phyloP scores from a whole-genome alignment of 2,797 vertebrate genomes.

The Etheostoma nigrum region DNA sequence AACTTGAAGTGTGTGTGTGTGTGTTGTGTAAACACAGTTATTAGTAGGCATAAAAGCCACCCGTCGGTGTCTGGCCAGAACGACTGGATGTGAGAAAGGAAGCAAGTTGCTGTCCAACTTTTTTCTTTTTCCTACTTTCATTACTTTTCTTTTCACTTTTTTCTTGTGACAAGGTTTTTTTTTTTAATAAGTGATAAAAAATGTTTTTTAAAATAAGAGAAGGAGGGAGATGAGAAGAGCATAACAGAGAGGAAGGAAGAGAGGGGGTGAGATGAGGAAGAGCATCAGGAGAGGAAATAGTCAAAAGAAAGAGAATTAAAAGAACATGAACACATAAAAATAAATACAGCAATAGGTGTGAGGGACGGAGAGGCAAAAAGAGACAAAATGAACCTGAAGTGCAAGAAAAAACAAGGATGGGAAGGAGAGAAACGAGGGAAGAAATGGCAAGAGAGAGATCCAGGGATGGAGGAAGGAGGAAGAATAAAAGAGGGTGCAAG shows the following conservation, averaged over 20 bases:
- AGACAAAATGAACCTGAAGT: no score
- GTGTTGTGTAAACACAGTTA: conserved; percentile 50
- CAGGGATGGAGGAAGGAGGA: no score
- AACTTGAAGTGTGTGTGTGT: conserved; percentile 36
- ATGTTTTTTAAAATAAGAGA: no score
- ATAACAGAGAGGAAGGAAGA: no score
- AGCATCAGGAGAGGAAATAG: neutral
- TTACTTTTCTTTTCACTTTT: conserved; percentile 26
- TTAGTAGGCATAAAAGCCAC: conserved; percentile 54
- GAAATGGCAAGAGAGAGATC: no score
- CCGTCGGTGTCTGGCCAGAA: conserved; percentile 42
- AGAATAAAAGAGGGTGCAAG: no score
- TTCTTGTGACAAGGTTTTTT: conserved; percentile 4
- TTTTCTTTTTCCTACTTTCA: conserved; percentile 1
- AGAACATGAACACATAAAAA: no score
- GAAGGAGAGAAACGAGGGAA: neutral
- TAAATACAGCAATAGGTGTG: neutral
- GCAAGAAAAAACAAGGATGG: no score
- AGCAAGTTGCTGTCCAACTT: conserved; percentile 29
- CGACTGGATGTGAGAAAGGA: conserved; percentile 28
- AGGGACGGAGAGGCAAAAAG: no score
- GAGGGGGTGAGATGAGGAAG: no score
- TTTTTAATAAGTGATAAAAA: no score
- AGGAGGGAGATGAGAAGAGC: no score
- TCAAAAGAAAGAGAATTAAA: neutral